phyloP scores from a whole-genome alignment of 2,113 vertebrate genomes.

The Crotophaga sulcirostris region DNA sequence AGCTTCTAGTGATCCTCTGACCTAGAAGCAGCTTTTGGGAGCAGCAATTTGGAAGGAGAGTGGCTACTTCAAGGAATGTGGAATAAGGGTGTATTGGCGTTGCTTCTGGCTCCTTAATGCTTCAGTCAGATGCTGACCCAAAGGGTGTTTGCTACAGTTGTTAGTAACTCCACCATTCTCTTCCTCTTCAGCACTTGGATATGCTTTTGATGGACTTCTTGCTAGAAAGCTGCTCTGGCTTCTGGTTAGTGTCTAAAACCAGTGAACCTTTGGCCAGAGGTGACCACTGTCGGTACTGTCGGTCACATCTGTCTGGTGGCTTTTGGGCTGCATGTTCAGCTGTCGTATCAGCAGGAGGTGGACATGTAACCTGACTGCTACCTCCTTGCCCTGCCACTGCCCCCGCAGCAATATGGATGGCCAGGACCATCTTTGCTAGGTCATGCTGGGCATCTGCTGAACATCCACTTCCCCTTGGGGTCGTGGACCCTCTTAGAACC shows the following conservation, averaged over 20 bases:
- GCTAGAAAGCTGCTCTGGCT: not conserved
- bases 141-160: not conserved
- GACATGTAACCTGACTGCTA: not conserved
- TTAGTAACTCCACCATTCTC: not conserved
- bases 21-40: not conserved
- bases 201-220: not conserved
- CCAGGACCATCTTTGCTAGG: not conserved
- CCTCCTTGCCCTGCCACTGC: not conserved
- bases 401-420: not conserved
- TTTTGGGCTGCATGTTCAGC: not conserved
- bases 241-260: not conserved
- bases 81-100: not conserved
- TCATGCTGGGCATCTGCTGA: not conserved
- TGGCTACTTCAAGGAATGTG: not conserved
- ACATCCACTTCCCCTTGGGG: fast-evolving
- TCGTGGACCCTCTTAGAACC: not conserved
- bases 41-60: not conserved
- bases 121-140: not conserved
- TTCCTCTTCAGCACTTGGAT: not conserved
- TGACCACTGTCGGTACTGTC: not conserved
- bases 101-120: not conserved
- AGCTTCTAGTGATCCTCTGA: not conserved
- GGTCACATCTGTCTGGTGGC: not conserved
- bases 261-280: not conserved
- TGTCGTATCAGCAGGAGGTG: not conserved